Base-by-base conservation (phyloP, 2,113 vertebrate species). In the Donacobius atricapilla region DNA sequence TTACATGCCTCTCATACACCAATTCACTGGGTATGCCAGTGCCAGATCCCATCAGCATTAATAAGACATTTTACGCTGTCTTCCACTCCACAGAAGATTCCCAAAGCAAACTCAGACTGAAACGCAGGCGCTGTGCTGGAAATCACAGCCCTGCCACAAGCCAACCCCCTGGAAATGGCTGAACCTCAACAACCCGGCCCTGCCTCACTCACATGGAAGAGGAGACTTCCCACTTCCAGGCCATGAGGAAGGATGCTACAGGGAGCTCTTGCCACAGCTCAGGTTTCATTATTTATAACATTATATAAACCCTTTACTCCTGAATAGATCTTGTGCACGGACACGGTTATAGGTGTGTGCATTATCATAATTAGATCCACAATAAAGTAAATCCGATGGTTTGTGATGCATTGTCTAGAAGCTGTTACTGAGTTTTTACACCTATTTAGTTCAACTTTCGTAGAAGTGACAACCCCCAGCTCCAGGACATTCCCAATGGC, bases 61-160 rank as follows among this genome's bases (percentile, higher is more conserved):
- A 25, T 40, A 57, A 60, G 48, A 42, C 13, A 4, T 89, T 92
- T 81, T 12, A 25, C 5, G 3, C n/a, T 3, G 1, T 15, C 71
- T 77, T 64, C 70, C 44, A 18, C 64, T 51, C 90, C 9, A 30
- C 16, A 5, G 76, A 44, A 68, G 42, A 81, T 53, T 60, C 39
- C 87, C 64, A 25, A 73, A 86, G 87, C 63, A 13, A 79, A 47
- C 35, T 1, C 11, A 5, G 86, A 9, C 16, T 2, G 60, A 50
- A 63, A 68, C 0, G 37, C 60, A 45, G 68, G 58, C 1, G 0
- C n/a, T 0, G 51, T 3, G 76, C 54, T 2, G 6, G 22, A 69
- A 93, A 80, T 77, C 95, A 16, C 69, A 30, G 14, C 83, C 88
- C 92, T 8, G 42, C 23, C 68, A 3, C 11, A 39, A 21, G 18